Evolutionary conservation across 2,797 vertebrate genomes (phyloP).

Genomic region (Eidolon dupreanum): DNA sequence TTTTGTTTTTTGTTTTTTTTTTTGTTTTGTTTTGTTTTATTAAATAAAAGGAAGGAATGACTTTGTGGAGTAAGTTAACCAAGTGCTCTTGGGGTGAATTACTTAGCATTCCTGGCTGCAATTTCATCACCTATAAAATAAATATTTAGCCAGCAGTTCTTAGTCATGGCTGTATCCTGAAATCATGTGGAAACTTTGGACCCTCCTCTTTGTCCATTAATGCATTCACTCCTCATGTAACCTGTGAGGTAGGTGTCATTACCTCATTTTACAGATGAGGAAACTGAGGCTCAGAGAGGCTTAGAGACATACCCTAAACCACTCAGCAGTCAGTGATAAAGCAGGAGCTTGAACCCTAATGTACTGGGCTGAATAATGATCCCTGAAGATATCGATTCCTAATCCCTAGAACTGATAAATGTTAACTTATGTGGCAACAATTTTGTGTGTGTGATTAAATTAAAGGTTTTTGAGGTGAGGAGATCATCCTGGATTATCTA

Average conservation of each 20-base stretch:
- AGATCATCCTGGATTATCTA: background rate
- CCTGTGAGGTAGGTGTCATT: background rate
- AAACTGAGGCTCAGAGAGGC: background rate
- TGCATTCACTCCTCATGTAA: background rate
- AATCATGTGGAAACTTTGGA: background rate
- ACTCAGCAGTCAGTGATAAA: background rate
- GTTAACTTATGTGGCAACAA: background rate
- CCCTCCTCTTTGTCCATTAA: background rate
- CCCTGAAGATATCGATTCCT: background rate
- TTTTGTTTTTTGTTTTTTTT: too few species aligned
- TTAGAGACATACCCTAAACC: background rate
- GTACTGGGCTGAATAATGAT: background rate
- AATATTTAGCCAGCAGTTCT: background rate
- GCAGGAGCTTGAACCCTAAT: background rate
- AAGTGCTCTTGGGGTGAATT: background rate
- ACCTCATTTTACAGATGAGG: background rate
- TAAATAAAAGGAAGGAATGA: background rate
- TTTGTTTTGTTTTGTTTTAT: background rate
- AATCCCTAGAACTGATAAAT: background rate
- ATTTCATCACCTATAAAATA: background rate
- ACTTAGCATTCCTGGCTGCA: background rate
- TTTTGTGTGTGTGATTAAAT: background rate
- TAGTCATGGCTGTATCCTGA: background rate
- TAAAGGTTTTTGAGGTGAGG: background rate
- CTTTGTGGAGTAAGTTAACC: background rate